Evolutionary conservation across 2,888 invertebrate genomes (phyloP), one percentile per base, ranked within the genome.

Genomic region (Lacanobia oleracea): DNA sequence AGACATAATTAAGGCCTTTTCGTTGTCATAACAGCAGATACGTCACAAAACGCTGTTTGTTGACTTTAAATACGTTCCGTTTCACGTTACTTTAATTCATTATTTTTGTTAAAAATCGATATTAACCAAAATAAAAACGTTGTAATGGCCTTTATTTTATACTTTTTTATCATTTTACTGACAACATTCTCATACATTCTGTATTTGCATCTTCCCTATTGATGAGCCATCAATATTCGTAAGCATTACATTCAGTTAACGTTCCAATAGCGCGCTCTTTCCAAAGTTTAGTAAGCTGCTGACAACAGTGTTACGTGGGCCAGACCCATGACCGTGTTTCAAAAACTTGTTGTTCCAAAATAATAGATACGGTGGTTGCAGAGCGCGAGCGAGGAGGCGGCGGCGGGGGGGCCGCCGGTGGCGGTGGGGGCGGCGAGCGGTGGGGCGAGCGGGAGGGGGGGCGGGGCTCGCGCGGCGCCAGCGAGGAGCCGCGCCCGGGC

Each of bases 331-430:
- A 62, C 64, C 14, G 12, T 33, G 50, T 5, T 21, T 59, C 3
- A 66, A 43, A 53, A 27, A 27, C 1, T 37, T 61, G 43, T 69
- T 54, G 27, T 79, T 79, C 70, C 65, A 59, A 69, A 79, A 75
- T 79, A 82, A 77, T 66, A 81, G 71, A 71, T 61, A 61, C 67
- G 77, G 72, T 69, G 75, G 68, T 70, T 71, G 33, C 82, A 90
- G 90, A 90, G 43, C 90, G 90, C 67, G 90, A 90, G 81, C 87
- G 91, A 72, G 87, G 89, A 40, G 86, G 92, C 91, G 68, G 94
- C 93, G 69, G 93, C 62, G 94, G 94, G 75, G 91, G 93, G 50
- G 94, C 90, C 59, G 95, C 93, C 83, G 94, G 92, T 79, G 72
- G 66, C 83, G 94, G 92, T 78, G 71, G 67, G 0, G 80, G 72